These are phyloP conservation scores for Albula goreensis DNA, from an alignment of 2,113 vertebrate genomes.

Conservation along the genomic window DNA sequence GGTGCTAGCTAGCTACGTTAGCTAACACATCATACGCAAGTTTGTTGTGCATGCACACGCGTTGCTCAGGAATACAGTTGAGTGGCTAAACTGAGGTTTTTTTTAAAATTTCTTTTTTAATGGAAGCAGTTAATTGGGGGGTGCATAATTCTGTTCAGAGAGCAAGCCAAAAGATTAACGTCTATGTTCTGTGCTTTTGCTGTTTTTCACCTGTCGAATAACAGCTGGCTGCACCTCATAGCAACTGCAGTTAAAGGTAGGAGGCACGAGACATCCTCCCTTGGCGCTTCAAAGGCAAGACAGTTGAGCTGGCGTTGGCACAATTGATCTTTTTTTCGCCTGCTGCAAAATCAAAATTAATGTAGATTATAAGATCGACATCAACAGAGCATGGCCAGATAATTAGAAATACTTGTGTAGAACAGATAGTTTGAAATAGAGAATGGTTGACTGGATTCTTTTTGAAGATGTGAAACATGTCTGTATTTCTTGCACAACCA, in stretches of 20 bases:
- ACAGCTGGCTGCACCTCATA: conserved; percentile 53
- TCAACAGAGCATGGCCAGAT: conserved; percentile 20
- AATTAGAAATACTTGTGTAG: not conserved
- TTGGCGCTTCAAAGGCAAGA: conserved; percentile 36
- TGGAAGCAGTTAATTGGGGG: not conserved
- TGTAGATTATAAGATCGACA: not conserved
- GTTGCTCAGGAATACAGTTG: not conserved
- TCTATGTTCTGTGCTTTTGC: conserved; percentile 63
- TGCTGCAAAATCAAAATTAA: conserved; percentile 6
- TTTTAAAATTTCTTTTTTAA: not conserved
- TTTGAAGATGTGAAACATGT: conserved; percentile 40
- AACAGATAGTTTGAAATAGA: not conserved
- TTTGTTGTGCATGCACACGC: not conserved
- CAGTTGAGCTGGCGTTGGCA: conserved; percentile 26
- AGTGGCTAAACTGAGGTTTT: not conserved
- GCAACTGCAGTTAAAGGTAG: conserved; percentile 60
- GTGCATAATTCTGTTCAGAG: conserved; percentile 20
- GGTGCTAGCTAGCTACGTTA: not conserved
- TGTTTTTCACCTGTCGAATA: conserved; percentile 56
- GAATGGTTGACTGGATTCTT: not conserved
- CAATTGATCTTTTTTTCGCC: conserved; percentile 17
- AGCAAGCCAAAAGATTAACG: conserved; percentile 41
- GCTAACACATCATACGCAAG: not conserved
- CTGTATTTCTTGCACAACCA: conserved; percentile 74
- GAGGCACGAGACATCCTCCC: conserved; percentile 40